Evolutionary conservation across 2,113 vertebrate genomes (phyloP).

Genomic region (Thamnaconus septentrionalis): DNA sequence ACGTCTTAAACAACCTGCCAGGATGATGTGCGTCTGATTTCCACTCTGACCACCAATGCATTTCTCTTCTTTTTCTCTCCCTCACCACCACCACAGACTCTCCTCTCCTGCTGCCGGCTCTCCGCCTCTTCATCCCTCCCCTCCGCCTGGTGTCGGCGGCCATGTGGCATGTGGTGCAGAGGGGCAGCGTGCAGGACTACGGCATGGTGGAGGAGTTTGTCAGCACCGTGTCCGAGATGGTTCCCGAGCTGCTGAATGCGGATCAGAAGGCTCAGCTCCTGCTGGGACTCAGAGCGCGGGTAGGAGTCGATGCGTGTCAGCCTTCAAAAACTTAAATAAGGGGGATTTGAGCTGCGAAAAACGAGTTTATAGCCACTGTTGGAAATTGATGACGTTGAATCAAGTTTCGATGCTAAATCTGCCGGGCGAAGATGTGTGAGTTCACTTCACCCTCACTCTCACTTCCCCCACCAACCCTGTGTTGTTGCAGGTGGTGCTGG

Average conservation of each 20-base stretch:
- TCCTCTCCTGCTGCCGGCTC: slow-evolving; percentile 57
- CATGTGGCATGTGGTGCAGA: slow-evolving; percentile 72
- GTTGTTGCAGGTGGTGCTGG: slow-evolving; percentile 64
- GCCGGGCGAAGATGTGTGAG: not conserved
- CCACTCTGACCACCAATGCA: too few relatives aligned
- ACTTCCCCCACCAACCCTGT: not conserved
- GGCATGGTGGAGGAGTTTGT: slow-evolving; percentile 77
- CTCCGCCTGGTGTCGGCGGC: slow-evolving; percentile 75
- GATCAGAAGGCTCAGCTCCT: slow-evolving; percentile 79
- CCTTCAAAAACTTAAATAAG: too few relatives aligned
- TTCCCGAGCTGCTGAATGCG: slow-evolving; percentile 74
- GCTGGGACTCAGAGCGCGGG: slow-evolving; percentile 79
- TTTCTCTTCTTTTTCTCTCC: too few relatives aligned
- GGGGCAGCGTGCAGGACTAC: slow-evolving; percentile 65
- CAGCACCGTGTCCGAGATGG: slow-evolving; percentile 63
- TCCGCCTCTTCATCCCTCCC: slow-evolving; percentile 68
- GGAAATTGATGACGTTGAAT: not conserved
- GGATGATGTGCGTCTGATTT: too few relatives aligned
- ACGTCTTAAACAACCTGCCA: too few relatives aligned
- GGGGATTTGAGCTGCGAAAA: too few relatives aligned
- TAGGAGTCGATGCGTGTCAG: slow-evolving; percentile 29
- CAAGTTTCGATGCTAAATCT: not conserved
- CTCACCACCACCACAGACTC: slow-evolving; percentile 25
- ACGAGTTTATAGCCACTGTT: too few relatives aligned
- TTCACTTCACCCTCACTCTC: not conserved